These are phyloP conservation scores for Yponomeuta plumbellus DNA, from an alignment of 2,888 invertebrate genomes.

Conservation along the genomic window DNA sequence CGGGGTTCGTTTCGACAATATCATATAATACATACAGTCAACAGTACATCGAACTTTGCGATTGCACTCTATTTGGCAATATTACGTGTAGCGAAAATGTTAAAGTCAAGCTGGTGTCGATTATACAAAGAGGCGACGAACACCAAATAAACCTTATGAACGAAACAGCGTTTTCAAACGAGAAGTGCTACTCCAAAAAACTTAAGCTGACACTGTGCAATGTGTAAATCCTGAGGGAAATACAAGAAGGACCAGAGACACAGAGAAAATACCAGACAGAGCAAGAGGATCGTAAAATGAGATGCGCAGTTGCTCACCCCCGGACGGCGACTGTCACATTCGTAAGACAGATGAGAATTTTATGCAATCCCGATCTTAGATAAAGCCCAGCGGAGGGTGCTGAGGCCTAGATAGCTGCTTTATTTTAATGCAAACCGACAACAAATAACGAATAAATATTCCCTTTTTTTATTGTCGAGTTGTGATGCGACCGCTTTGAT, in stretches of 20 bases:
- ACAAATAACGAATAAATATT: conserved; percentile 75
- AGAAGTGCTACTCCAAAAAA: not conserved
- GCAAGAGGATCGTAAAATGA: conserved; percentile 40
- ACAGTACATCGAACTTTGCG: too few relatives aligned
- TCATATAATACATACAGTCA: too few relatives aligned
- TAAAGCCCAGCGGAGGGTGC: conserved; percentile 61
- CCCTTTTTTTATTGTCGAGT: conserved; percentile 66
- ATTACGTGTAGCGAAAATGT: too few relatives aligned
- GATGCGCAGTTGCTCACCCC: conserved; percentile 51
- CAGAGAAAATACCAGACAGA: not conserved
- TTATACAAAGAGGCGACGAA: too few relatives aligned
- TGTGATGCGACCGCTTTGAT: conserved; percentile 66
- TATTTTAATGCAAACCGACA: conserved; percentile 74
- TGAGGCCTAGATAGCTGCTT: conserved; percentile 67
- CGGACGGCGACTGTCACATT: conserved; percentile 54
- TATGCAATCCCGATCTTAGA: conserved; percentile 73
- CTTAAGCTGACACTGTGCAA: not conserved
- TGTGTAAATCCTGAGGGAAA: not conserved
- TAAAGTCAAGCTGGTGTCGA: too few relatives aligned
- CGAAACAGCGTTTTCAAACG: not conserved
- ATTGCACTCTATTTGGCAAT: too few relatives aligned
- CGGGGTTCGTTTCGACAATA: too few relatives aligned
- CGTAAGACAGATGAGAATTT: conserved; percentile 65
- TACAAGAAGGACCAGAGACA: not conserved
- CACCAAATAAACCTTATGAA: too few relatives aligned